Evolutionary conservation across 1,140 invertebrate species (phyloP), one percentile per base, ranked within the genome.

Genomic region (Pseudomyrmex flavicornis): DNA sequence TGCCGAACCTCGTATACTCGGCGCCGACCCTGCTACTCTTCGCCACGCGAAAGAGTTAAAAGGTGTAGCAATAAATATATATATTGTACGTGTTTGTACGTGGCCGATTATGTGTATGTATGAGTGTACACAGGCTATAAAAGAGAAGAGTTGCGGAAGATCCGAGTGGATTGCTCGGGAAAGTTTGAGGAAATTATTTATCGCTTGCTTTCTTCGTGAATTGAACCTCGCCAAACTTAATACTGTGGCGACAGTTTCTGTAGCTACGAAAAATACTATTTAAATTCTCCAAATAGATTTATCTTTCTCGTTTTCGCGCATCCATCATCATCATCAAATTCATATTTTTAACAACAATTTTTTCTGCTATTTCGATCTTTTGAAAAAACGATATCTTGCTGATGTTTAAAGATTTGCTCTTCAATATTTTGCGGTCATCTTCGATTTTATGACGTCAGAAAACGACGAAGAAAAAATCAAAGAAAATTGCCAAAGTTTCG

Each of bases 111-210:
- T 7, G 35, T 35, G 35, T 35, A 5, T 35, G 35, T 44, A 12
- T 7, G 35, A 5, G 35, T 35, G 5, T 76, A 15, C 12, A 5
- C 12, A n/a, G 20, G 15, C 13, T 13, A 50, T 35, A 13, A 22
- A 8, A 0, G 10, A 66, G 12, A 17, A 35, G 63, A 69, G 1
- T 56, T 46, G 4, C 10, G 1, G 35, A 10, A 35, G 3, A 70
- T 1, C n/a, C 26, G 26, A 69, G n/a, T 46, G 54, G n/a, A 59
- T 70, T 9, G 12, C 26, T 13, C 35, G 35, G 15, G 0, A 20
- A 70, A 58, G 52, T 79, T 48, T 48, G 15, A 48, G 1, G 26
- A 48, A 79, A 59, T 79, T 58, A 69, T 59, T 79, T 70, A 69
- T 48, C 35, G n/a, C 17, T 77, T 46, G 10, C 65, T 46, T 26